phyloP scores from a whole-genome alignment of 2,888 invertebrate species.

The Hirtodrosophila trivittata region DNA sequence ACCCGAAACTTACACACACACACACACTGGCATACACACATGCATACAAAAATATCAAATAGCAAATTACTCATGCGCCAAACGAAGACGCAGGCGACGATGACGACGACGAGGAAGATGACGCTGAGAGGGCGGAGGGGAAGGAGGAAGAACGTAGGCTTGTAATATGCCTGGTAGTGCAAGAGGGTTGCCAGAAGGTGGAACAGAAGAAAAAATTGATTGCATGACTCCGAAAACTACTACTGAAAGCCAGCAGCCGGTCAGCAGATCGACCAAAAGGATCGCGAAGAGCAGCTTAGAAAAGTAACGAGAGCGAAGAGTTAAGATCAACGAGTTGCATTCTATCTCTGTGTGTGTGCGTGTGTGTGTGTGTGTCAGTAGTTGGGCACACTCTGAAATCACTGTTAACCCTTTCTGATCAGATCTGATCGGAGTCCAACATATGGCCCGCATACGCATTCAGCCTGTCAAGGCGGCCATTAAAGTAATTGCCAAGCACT shows the following conservation, averaged over 20 bases:
- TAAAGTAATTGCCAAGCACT: slow-evolving; percentile 45
- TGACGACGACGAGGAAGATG: slow-evolving; percentile 8
- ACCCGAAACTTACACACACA: slow-evolving; percentile 54
- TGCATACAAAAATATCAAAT: slow-evolving; percentile 68
- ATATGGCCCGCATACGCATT: slow-evolving; percentile 34
- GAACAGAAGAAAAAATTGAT: slow-evolving; percentile 1
- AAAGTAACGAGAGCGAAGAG: neutral
- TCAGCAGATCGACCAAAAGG: slow-evolving; percentile 8
- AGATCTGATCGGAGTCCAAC: slow-evolving; percentile 25
- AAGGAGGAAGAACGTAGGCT: slow-evolving; percentile 1
- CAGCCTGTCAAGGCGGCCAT: slow-evolving; percentile 22
- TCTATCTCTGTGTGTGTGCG: no score
- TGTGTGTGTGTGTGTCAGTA: neutral
- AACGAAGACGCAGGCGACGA: slow-evolving; percentile 26
- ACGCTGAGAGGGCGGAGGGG: neutral
- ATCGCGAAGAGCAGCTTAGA: slow-evolving; percentile 25
- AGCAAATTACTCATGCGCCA: slow-evolving; percentile 78
- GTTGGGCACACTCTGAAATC: slow-evolving; percentile 1
- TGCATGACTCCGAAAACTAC: slow-evolving; percentile 9
- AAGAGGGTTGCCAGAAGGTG: neutral
- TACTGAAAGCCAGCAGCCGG: slow-evolving; percentile 19
- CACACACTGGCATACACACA: slow-evolving; percentile 20
- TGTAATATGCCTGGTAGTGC: slow-evolving; percentile 9
- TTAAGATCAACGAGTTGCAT: neutral
- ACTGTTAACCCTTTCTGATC: slow-evolving; percentile 2